Percentiles rank a stretch among this genome's conserved stretches.
Evolutionary conservation across 1,140 invertebrate genomes (phyloP).

Genomic region (Eufriesea mexicana): DNA sequence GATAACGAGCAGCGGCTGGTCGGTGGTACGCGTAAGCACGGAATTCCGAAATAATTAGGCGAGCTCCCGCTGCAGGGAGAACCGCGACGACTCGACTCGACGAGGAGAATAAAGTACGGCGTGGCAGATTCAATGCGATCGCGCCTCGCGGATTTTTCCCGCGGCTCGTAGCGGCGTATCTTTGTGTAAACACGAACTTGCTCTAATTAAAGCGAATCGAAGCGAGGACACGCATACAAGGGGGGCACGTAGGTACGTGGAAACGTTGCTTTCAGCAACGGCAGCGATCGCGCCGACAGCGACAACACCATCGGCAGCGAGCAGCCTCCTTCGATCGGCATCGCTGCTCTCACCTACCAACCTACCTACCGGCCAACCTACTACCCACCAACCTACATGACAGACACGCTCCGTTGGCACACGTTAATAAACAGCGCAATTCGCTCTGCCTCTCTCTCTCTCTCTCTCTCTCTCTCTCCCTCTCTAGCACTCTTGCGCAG

Average conservation of each 20-base stretch:
- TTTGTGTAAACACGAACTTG: slow-evolving; percentile 77
- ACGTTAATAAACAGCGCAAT: slow-evolving; percentile 75
- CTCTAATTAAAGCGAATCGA: slow-evolving; percentile 79
- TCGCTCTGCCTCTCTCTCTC: slow-evolving; percentile 21
- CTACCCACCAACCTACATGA: slow-evolving; percentile 72
- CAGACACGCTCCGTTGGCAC: slow-evolving; percentile 76
- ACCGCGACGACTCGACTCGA: background rate
- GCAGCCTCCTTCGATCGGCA: slow-evolving; percentile 59
- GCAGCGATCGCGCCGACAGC: slow-evolving; percentile 55
- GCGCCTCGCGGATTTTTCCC: slow-evolving; percentile 69
- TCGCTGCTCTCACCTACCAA: slow-evolving; percentile 65
- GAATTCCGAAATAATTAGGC: slow-evolving; percentile 48
- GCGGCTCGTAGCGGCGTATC: slow-evolving; percentile 47
- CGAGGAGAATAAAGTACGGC: slow-evolving; percentile 45
- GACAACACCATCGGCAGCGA: slow-evolving; percentile 24
- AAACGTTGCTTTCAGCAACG: slow-evolving; percentile 25
- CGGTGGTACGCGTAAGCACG: background rate
- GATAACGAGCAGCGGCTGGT: slow-evolving; percentile 3
- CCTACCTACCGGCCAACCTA: slow-evolving; percentile 46
- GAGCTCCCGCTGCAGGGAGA: background rate
- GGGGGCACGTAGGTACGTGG: too few species aligned
- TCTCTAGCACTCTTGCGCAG: too few species aligned
- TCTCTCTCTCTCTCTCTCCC: slow-evolving; percentile 14
- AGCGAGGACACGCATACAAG: slow-evolving; percentile 34
- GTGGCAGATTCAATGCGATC: slow-evolving; percentile 69